A percentile compares a stretch with the other conserved stretches of the same genome.
phyloP scores from a whole-genome alignment of 2,113 vertebrate genomes.

The Oenanthe melanoleuca region DNA sequence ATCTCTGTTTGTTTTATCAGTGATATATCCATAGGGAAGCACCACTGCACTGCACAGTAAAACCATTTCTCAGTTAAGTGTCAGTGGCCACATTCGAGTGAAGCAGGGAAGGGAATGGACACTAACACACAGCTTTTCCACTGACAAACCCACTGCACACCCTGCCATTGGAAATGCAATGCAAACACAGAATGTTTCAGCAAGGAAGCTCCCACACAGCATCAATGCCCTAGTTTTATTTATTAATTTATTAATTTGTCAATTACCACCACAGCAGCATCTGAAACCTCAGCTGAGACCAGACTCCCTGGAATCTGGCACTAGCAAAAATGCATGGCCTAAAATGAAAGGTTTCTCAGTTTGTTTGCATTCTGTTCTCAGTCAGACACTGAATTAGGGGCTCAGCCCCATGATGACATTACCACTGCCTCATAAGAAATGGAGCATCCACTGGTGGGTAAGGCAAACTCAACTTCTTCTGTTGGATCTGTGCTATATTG shows the following conservation, averaged over 20 bases:
- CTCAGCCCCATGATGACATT: not conserved
- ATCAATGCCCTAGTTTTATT: not conserved
- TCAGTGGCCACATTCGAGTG: rapidly evolving
- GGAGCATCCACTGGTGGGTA: not conserved
- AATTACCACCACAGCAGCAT: not conserved
- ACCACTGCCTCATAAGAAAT: not conserved
- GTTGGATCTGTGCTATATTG: not conserved
- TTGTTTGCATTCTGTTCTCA: not conserved
- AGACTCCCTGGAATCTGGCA: not conserved
- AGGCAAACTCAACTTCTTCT: not conserved
- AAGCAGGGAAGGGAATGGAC: not conserved
- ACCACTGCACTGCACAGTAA: not conserved
- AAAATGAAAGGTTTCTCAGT: not conserved
- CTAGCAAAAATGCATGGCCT: not conserved
- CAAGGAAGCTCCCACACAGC: not conserved
- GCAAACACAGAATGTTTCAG: not conserved
- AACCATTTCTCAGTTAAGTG: not conserved
- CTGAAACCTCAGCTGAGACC: not conserved
- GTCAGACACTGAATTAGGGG: not conserved
- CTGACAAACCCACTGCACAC: not conserved
- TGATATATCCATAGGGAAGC: not conserved
- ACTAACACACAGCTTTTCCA: not conserved
- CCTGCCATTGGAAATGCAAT: not conserved
- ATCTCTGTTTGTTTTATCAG: not conserved
- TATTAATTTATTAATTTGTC: not conserved